Conservation (phyloP, 2,888 invertebrate species). For the Drosophila limbata region DNA sequence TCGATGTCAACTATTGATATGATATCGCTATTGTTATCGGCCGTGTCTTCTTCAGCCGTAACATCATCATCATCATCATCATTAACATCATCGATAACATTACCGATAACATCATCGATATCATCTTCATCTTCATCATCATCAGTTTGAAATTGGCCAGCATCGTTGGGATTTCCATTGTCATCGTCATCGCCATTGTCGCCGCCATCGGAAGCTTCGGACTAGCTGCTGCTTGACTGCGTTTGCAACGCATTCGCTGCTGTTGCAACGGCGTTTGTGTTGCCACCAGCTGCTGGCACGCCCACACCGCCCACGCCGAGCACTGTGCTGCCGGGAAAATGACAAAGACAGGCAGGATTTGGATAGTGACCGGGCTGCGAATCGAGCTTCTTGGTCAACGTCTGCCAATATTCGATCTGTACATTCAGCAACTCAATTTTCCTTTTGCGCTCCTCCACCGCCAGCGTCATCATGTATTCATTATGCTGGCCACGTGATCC, state of each 20-base stretch:
- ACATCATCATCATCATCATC: constrained; percentile 18
- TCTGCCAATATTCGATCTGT: constrained; percentile 85
- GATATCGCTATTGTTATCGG: constrained; percentile 42
- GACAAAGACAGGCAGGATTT: constrained; percentile 81
- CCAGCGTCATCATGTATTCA: constrained; percentile 82
- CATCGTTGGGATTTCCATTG: not conserved
- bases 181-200: constrained; percentile 24
- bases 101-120: constrained; percentile 1
- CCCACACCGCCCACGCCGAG: constrained; percentile 18
- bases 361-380: constrained; percentile 76
- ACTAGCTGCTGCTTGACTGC: constrained; percentile 82
- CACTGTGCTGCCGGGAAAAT: constrained; percentile 74
- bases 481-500: constrained; percentile 65
- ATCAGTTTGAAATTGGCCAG: constrained; percentile 27
- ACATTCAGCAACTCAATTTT: constrained; percentile 84
- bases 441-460: constrained; percentile 83
- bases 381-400: constrained; percentile 83
- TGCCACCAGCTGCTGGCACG: constrained; percentile 4
- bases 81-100: constrained; percentile 5
- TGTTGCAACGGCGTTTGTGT: constrained; percentile 6
- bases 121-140: constrained; percentile 21
- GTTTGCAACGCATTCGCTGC: constrained; percentile 77
- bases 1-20: constrained; percentile 72
- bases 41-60: constrained; percentile 45
- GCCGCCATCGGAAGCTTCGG: constrained; percentile 60